Evolutionary conservation across 2,888 invertebrate species (phyloP), one percentile per base, ranked within the genome.

Genomic region (Brachyopa scutellaris): DNA sequence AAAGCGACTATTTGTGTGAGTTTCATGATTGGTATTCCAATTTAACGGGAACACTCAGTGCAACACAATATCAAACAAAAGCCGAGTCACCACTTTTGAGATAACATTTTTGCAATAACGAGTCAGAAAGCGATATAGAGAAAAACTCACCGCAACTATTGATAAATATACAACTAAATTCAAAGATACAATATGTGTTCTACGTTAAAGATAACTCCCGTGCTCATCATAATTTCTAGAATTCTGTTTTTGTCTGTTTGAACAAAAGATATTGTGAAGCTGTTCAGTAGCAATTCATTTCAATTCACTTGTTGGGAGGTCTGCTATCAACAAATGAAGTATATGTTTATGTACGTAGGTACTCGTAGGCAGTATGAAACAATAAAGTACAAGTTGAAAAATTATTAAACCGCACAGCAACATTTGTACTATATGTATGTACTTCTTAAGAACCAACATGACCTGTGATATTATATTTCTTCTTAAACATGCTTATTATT

Each of bases 401-500:
- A n/a, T n/a, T n/a, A n/a, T n/a, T n/a, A n/a, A n/a, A n/a, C n/a
- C n/a, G n/a, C n/a, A n/a, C n/a, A n/a, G n/a, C n/a, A n/a, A n/a
- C n/a, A n/a, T n/a, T n/a, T n/a, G n/a, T n/a, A n/a, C n/a, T n/a
- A n/a, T n/a, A n/a, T n/a, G n/a, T n/a, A n/a, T n/a, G n/a, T n/a
- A n/a, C n/a, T n/a, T n/a, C n/a, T n/a, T n/a, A n/a, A n/a, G n/a
- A n/a, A n/a, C n/a, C n/a, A n/a, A n/a, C 23, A 49, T 70, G 40
- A 47, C 49, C 57, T 19, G 72, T 42, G 57, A 64, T 77, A 72
- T 49, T 55, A 72, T 55, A 19, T 57, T 49, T 33, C 33, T 49
- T 4, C 21, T 33, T 23, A 21, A 13, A 23, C 61, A 17, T 51
- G 51, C 8, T n/a, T 57, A 11, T 42, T 42, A 13, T 62, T 51